These are phyloP conservation scores for Oscheius sp. DNA, from an alignment of 2,888 invertebrate genomes.

Conservation along the genomic window DNA sequence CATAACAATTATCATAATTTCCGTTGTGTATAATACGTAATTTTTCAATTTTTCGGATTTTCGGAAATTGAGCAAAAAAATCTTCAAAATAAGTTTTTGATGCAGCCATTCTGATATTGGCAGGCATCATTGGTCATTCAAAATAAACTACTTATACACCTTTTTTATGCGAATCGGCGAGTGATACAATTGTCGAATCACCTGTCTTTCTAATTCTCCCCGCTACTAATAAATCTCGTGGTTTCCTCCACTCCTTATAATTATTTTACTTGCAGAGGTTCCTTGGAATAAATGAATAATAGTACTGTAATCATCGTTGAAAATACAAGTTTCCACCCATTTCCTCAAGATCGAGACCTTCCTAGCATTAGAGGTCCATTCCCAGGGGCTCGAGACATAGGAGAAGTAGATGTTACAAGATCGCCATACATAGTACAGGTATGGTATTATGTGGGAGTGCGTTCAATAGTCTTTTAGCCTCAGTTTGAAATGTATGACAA, in stretches of 20 bases:
- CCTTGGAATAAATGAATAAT: background rate
- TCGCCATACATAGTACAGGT: background rate
- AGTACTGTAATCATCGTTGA: background rate
- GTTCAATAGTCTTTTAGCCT: background rate
- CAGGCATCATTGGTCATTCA: background rate
- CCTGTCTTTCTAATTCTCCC: background rate
- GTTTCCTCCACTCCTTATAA: background rate
- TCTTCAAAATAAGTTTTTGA: no score
- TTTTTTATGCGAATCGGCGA: no score
- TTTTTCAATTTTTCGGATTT: no score
- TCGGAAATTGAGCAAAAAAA: no score
- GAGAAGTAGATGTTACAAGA: background rate
- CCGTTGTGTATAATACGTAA: no score
- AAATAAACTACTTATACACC: background rate
- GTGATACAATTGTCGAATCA: no score
- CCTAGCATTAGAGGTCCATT: no score
- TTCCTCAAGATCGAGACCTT: no score
- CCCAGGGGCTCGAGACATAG: no score
- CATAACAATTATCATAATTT: no score
- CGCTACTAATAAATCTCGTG: background rate
- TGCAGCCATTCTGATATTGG: no score
- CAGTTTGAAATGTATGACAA: conserved; percentile 4
- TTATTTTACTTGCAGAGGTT: background rate
- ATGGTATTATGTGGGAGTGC: background rate
- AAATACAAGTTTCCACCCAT: no score